Conservation (phyloP, 2,888 invertebrate genomes). For the Ornithoptera priamus region DNA sequence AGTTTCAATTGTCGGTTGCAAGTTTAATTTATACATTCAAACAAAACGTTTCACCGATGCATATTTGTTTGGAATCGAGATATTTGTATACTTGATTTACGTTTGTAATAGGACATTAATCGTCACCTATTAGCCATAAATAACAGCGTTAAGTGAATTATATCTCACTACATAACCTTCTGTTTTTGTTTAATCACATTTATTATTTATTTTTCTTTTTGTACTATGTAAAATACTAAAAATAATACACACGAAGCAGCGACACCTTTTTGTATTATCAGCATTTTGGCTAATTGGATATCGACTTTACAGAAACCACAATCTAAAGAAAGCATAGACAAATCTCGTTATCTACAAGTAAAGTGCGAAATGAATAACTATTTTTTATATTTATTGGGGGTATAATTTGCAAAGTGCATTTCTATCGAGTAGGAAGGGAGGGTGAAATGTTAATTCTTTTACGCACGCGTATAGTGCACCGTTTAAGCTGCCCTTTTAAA, state of each 20-base stretch:
- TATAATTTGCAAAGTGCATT: background rate
- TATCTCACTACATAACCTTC: no score
- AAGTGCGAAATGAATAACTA: no score
- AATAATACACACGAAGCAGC: no score
- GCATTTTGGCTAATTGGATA: no score
- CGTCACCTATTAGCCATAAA: conserved; percentile 5
- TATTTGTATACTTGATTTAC: conserved; percentile 9
- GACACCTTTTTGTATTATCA: no score
- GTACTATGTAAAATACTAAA: no score
- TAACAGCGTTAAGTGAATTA: background rate
- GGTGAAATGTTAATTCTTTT: conserved; percentile 17
- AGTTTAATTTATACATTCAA: background rate
- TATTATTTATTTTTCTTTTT: no score
- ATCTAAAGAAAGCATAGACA: no score
- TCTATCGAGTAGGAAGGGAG: background rate
- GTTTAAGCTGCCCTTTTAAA: conserved; percentile 25
- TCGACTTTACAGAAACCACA: no score
- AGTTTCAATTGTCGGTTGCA: background rate
- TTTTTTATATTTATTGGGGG: no score
- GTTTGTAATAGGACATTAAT: conserved; percentile 16
- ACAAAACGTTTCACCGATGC: background rate
- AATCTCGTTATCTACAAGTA: no score
- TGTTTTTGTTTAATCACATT: no score
- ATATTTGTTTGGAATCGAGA: conserved; percentile 1
- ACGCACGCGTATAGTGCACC: conserved; percentile 17